phyloP scores from a whole-genome alignment of 1,140 invertebrate genomes.

The Ephestia elutella region DNA sequence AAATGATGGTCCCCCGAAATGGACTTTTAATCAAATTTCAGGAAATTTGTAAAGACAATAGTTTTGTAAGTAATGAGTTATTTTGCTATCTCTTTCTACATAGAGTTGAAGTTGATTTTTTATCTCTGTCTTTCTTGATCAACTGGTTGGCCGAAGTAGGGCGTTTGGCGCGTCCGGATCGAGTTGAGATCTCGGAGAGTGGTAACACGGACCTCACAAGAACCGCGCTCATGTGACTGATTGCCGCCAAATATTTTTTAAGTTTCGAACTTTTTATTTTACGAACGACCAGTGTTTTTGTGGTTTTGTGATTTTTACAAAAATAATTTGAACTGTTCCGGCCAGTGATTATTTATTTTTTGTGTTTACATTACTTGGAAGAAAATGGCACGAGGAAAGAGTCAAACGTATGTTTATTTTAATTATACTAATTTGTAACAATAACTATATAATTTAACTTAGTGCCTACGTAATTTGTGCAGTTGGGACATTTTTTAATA shows the following conservation, averaged over 20 bases:
- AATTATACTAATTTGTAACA: slow-evolving; percentile 14
- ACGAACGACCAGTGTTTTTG: slow-evolving; percentile 36
- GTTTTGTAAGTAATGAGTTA: neutral
- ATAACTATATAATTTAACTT: slow-evolving; percentile 14
- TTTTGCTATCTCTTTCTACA: slow-evolving; percentile 22
- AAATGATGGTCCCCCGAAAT: no score
- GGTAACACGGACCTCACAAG: slow-evolving; percentile 61
- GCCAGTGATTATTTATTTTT: slow-evolving; percentile 25
- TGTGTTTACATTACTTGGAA: slow-evolving; percentile 20
- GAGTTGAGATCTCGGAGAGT: slow-evolving; percentile 66
- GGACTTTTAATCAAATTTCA: no score
- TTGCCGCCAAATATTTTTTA: slow-evolving; percentile 58
- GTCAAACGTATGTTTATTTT: slow-evolving; percentile 41
- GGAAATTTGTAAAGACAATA: neutral
- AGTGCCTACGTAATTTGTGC: neutral
- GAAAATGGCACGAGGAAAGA: slow-evolving; percentile 43
- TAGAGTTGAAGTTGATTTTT: slow-evolving; percentile 17
- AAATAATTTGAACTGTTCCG: slow-evolving; percentile 18
- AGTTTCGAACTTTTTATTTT: slow-evolving; percentile 50
- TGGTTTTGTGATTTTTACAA: slow-evolving; percentile 35
- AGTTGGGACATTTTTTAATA: neutral
- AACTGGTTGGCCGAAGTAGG: slow-evolving; percentile 64
- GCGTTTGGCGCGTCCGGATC: slow-evolving; percentile 49
- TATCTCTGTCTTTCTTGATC: slow-evolving; percentile 50
- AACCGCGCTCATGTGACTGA: slow-evolving; percentile 64